Conservation (phyloP, 2,113 vertebrate species). For the Cynopterus brachyotis region DNA sequence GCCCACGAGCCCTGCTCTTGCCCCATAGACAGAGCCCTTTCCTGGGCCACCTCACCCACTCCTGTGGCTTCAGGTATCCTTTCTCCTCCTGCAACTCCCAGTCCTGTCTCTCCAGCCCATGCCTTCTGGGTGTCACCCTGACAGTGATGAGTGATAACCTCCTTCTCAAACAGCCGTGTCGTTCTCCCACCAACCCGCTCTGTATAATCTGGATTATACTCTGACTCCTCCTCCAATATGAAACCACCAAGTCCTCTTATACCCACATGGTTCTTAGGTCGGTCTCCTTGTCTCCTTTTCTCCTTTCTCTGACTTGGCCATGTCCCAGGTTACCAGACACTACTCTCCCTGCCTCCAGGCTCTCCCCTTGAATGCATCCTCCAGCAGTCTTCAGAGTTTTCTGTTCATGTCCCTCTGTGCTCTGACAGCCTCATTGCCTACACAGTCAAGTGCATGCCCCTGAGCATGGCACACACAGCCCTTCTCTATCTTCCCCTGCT, state of each 20-base stretch:
- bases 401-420: neutral
- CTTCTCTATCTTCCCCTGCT: neutral
- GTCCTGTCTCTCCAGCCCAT: neutral
- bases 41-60: neutral
- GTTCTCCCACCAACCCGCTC: neutral
- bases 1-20: neutral
- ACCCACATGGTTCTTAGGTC: neutral
- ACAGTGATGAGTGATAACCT: neutral
- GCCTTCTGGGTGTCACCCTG: neutral
- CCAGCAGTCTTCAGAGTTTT: neutral
- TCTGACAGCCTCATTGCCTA: neutral
- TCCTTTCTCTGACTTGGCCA: rapidly evolving
- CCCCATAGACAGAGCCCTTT: neutral
- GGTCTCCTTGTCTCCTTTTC: neutral
- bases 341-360: neutral
- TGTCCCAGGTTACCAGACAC: neutral
- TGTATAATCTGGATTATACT: neutral
- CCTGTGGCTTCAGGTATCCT: neutral
- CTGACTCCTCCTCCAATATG: neutral
- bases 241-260: neutral
- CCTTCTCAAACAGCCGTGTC: neutral
- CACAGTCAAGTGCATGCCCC: neutral
- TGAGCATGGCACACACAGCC: neutral
- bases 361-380: neutral
- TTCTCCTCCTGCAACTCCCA: neutral